phyloP scores from a whole-genome alignment of 2,797 vertebrate genomes.

The Diplodus puntazzo region DNA sequence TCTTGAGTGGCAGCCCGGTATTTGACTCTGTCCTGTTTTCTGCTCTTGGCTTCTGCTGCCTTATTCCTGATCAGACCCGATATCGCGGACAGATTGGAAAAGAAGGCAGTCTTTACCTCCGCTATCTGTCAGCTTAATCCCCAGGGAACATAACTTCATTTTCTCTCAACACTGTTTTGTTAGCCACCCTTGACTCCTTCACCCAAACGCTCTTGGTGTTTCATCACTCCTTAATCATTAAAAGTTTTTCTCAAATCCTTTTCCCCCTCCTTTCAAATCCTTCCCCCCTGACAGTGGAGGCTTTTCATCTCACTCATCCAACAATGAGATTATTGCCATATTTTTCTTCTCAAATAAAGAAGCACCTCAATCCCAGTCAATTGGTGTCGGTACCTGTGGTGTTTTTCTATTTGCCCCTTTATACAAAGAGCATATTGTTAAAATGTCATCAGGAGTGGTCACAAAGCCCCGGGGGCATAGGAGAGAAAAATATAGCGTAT shows the following conservation, averaged over 20 bases:
- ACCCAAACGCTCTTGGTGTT: conserved; percentile 50
- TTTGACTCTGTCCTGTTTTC: conserved; percentile 62
- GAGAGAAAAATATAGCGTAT: conserved; percentile 17
- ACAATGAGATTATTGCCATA: conserved; percentile 45
- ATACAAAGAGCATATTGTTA: conserved; percentile 24
- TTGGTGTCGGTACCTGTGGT: conserved; percentile 14
- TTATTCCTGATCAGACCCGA: conserved; percentile 73
- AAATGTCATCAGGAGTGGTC: conserved; percentile 30
- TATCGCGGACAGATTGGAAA: conserved; percentile 72
- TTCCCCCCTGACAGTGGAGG: conserved; percentile 18
- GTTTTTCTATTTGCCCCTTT: conserved; percentile 8
- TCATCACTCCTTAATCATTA: conserved; percentile 68
- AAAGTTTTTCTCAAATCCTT: conserved; percentile 62
- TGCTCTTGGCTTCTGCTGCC: conserved; percentile 60
- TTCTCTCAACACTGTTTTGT: conserved; percentile 75
- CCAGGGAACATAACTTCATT: conserved; percentile 76
- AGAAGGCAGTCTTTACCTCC: conserved; percentile 72
- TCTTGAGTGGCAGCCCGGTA: conserved; percentile 75
- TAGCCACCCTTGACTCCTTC: conserved; percentile 71
- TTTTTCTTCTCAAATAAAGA: conserved; percentile 45
- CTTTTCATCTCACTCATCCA: conserved; percentile 40
- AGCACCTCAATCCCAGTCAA: conserved; percentile 24
- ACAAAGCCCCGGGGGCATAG: conserved; percentile 25
- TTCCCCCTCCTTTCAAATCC: conserved; percentile 47
- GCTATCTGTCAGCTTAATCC: conserved; percentile 79